Percentiles rank a stretch among this genome's conserved stretches.
Evolutionary conservation across 2,797 vertebrate species (phyloP).

Genomic region (Numenius phaeopus): DNA sequence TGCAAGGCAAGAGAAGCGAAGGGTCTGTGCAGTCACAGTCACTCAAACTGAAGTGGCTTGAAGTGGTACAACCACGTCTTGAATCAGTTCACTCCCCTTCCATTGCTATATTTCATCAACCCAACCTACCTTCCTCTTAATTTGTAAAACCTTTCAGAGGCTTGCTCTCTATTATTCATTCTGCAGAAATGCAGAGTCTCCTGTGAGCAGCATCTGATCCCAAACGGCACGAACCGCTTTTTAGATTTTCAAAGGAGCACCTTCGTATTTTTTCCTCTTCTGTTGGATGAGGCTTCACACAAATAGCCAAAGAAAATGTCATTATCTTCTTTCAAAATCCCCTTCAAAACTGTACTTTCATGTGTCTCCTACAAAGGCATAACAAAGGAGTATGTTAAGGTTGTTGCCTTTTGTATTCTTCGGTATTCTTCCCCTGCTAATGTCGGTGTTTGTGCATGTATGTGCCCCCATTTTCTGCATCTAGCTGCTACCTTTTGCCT

Average conservation of each 20-base stretch:
- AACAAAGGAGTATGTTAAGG: not conserved
- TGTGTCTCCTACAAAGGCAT: not conserved
- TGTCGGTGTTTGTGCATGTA: not conserved
- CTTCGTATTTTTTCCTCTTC: not conserved
- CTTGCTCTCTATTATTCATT: not conserved
- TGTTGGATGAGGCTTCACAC: not conserved
- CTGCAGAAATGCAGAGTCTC: not conserved
- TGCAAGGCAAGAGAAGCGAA: not conserved
- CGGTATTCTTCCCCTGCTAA: not conserved
- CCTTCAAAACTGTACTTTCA: not conserved
- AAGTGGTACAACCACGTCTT: not conserved
- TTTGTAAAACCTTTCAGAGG: not conserved
- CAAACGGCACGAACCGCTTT: not conserved
- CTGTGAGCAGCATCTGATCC: not conserved
- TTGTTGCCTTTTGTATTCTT: not conserved
- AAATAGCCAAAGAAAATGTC: conserved; percentile 6
- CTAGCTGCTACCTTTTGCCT: not conserved
- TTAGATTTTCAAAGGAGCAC: not conserved
- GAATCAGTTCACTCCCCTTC: not conserved
- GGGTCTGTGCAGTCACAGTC: not conserved
- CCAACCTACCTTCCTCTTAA: not conserved
- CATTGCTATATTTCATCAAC: not conserved
- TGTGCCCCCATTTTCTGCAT: not conserved
- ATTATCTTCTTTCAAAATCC: not conserved
- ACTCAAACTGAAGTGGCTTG: not conserved